Percentiles rank a stretch among this genome's conserved stretches.
Evolutionary conservation across 2,888 invertebrate species (phyloP).

Genomic region (Ornithoptera alexandrae): DNA sequence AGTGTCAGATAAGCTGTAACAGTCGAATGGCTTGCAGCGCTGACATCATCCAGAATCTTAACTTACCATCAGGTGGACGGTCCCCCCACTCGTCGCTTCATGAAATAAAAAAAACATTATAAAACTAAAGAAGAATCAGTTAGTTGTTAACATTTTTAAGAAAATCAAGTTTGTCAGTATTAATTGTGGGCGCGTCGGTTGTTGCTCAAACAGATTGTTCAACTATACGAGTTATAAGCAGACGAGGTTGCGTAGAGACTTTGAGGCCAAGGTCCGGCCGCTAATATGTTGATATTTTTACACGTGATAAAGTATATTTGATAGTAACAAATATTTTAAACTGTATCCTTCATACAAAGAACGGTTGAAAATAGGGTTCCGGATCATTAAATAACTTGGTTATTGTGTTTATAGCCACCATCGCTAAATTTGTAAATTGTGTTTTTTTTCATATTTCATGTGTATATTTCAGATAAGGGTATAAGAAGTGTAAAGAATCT

Average conservation of each 20-base stretch:
- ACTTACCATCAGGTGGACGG: no score
- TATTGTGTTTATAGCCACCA: background rate
- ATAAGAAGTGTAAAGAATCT: no score
- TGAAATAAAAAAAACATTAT: no score
- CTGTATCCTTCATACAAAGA: background rate
- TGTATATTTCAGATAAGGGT: no score
- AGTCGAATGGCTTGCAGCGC: no score
- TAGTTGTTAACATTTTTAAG: slow-evolving; percentile 1
- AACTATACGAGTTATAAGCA: slow-evolving; percentile 54
- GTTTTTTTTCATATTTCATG: no score
- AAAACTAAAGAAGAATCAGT: background rate
- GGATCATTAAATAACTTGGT: background rate
- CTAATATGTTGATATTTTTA: slow-evolving; percentile 68
- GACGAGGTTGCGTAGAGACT: slow-evolving; percentile 63
- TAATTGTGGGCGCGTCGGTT: slow-evolving; percentile 62
- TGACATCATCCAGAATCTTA: no score
- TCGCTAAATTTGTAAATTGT: background rate
- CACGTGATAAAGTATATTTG: slow-evolving; percentile 51
- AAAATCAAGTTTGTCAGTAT: slow-evolving; percentile 25
- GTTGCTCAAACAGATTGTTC: slow-evolving; percentile 65
- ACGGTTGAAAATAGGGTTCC: background rate
- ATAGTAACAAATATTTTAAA: slow-evolving; percentile 39
- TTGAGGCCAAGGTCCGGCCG: slow-evolving; percentile 73
- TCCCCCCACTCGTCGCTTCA: no score
- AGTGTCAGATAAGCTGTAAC: no score